A percentile compares a stretch with the other conserved stretches of the same genome.
Evolutionary conservation across 1,140 invertebrate genomes (phyloP).

Genomic region (Amyelois transitella): DNA sequence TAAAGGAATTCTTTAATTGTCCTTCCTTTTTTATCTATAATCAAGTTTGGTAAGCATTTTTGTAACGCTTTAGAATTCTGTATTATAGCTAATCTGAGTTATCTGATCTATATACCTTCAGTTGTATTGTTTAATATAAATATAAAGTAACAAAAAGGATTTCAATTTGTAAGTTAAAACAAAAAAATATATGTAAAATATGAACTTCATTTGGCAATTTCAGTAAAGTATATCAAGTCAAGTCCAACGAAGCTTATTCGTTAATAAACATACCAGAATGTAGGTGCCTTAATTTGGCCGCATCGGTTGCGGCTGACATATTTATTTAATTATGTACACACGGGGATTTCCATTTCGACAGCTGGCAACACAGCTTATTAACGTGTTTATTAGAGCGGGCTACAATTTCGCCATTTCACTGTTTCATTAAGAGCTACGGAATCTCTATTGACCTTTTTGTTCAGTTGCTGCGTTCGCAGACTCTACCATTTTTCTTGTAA

Average conservation of each 20-base stretch:
- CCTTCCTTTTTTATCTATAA: too few species aligned
- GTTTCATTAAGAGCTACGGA: not conserved
- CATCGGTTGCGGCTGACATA: not conserved
- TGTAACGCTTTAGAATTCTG: too few species aligned
- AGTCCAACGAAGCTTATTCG: not conserved
- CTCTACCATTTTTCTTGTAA: not conserved
- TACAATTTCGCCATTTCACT: not conserved
- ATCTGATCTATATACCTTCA: too few species aligned
- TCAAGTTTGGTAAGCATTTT: too few species aligned
- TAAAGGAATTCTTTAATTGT: too few species aligned
- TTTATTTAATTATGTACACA: not conserved
- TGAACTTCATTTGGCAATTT: too few species aligned
- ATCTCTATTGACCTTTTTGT: not conserved
- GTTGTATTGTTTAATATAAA: too few species aligned
- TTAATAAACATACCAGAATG: not conserved
- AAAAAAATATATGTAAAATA: too few species aligned
- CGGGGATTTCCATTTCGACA: not conserved
- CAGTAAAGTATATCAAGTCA: too few species aligned
- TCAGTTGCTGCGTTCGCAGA: not conserved
- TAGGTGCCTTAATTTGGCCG: not conserved
- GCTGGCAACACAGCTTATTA: not conserved
- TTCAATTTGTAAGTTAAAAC: too few species aligned
- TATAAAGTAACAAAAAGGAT: too few species aligned
- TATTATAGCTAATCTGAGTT: too few species aligned
- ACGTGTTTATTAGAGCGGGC: not conserved